Evolutionary conservation across 2,797 vertebrate genomes (phyloP).

Genomic region (Ataeniobius toweri): DNA sequence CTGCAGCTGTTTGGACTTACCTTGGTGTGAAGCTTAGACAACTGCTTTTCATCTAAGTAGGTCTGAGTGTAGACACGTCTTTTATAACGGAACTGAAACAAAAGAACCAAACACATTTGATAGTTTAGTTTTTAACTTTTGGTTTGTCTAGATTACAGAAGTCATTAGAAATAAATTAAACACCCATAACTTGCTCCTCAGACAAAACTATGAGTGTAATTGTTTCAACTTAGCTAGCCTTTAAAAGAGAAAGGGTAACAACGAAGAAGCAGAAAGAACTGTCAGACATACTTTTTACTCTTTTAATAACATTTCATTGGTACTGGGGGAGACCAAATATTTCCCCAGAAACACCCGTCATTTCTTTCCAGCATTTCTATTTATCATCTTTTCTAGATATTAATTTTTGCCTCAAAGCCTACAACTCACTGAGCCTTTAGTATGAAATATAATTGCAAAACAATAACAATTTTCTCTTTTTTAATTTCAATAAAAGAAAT

Average conservation of each 20-base stretch:
- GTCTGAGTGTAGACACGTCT: constrained; percentile 93
- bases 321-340: constrained; percentile 2
- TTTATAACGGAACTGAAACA: constrained; percentile 94
- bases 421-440: constrained; percentile 4
- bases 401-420: constrained; percentile 22
- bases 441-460: constrained; percentile 15
- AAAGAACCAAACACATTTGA: constrained; percentile 31
- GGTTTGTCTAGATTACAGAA: not conserved
- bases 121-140: not conserved
- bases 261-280: constrained; percentile 7
- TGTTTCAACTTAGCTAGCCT: constrained; percentile 1
- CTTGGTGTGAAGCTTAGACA: constrained; percentile 97
- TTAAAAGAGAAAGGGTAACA: not conserved
- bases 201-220: constrained; percentile 5
- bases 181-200: constrained; percentile 2
- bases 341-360: constrained; percentile 11
- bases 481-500: constrained; percentile 1
- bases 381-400: constrained; percentile 19
- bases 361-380: constrained; percentile 10
- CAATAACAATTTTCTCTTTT: not conserved
- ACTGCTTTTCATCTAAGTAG: constrained; percentile 94
- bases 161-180: constrained; percentile 10
- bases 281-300: constrained; percentile 6
- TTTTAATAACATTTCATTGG: constrained; percentile 25
- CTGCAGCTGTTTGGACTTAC: constrained; percentile 72